These are phyloP conservation scores for Drosophila lini DNA, from an alignment of 1,140 invertebrate genomes.

Conservation along the genomic window DNA sequence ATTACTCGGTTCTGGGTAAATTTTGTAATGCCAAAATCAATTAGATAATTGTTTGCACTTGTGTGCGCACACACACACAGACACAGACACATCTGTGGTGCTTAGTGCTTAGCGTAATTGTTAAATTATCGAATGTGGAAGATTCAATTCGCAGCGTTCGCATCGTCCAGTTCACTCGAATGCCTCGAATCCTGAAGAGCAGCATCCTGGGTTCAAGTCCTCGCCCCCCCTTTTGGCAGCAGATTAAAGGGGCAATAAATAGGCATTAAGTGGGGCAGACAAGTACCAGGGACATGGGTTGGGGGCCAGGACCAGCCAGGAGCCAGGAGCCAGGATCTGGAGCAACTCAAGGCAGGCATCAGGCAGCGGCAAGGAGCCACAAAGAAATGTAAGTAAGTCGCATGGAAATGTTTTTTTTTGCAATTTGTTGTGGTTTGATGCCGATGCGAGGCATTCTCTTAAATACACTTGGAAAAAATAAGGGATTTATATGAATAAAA, in stretches of 20 bases:
- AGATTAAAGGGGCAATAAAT: slow-evolving; percentile 79
- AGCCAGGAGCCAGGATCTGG: slow-evolving; percentile 23
- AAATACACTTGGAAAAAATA: neutral
- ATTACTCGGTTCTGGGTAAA: slow-evolving; percentile 39
- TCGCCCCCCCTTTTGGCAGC: slow-evolving; percentile 2
- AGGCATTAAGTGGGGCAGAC: slow-evolving; percentile 76
- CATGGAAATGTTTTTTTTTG: slow-evolving; percentile 71
- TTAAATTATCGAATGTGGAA: slow-evolving; percentile 37
- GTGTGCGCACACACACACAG: slow-evolving; percentile 25
- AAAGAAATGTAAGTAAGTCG: slow-evolving; percentile 77
- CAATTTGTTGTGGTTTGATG: slow-evolving; percentile 73
- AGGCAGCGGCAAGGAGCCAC: slow-evolving; percentile 49
- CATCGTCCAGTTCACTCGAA: slow-evolving; percentile 50
- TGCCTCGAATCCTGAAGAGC: slow-evolving; percentile 28
- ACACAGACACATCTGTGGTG: neutral
- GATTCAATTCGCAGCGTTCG: slow-evolving; percentile 26
- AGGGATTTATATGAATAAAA: neutral
- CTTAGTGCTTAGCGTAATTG: slow-evolving; percentile 21
- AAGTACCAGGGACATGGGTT: slow-evolving; percentile 36
- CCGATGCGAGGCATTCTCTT: slow-evolving; percentile 21
- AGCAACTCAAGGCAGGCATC: slow-evolving; percentile 14
- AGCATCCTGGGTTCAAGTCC: neutral
- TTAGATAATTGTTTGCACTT: slow-evolving; percentile 69
- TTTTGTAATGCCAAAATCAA: slow-evolving; percentile 68
- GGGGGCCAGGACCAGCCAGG: neutral